Conservation (phyloP, 2,113 vertebrate genomes). For the Centrocercus urophasianus region DNA sequence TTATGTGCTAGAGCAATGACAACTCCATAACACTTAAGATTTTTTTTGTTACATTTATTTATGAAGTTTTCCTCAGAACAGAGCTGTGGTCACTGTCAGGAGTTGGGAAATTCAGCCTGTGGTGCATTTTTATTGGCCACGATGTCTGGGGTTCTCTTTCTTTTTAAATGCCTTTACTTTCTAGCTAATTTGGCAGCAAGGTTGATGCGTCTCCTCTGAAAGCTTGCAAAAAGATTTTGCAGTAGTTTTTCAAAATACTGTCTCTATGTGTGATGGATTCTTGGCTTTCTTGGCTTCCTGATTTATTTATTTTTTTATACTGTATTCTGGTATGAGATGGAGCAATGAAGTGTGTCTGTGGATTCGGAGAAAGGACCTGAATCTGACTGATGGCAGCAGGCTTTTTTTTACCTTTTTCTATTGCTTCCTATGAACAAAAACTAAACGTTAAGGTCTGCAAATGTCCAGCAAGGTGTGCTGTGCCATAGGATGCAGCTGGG, state of each 20-base stretch:
- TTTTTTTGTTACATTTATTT: slow-evolving; percentile 33
- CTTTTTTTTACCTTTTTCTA: not conserved
- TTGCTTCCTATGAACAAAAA: not conserved
- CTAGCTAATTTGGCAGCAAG: slow-evolving; percentile 13
- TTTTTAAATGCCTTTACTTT: not conserved
- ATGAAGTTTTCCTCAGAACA: not conserved
- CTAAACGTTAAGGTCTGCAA: not conserved
- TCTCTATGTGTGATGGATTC: slow-evolving; percentile 36
- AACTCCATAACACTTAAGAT: slow-evolving; percentile 6
- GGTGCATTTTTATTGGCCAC: not conserved
- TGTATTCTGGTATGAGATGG: not conserved
- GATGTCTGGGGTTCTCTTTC: not conserved
- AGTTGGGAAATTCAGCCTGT: not conserved
- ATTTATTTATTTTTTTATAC: not conserved
- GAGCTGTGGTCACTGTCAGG: not conserved
- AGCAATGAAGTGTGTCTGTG: slow-evolving; percentile 24
- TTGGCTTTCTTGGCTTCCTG: slow-evolving; percentile 21
- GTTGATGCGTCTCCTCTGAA: not conserved
- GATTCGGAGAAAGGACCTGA: not conserved
- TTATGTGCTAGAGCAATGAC: slow-evolving; percentile 48
- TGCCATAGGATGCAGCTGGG: not conserved
- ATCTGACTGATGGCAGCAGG: not conserved
- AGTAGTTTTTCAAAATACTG: not conserved
- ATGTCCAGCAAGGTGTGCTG: not conserved
- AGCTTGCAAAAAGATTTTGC: not conserved